Evolutionary conservation across 1,140 invertebrate species (phyloP).

Genomic region (Bombus polaris): DNA sequence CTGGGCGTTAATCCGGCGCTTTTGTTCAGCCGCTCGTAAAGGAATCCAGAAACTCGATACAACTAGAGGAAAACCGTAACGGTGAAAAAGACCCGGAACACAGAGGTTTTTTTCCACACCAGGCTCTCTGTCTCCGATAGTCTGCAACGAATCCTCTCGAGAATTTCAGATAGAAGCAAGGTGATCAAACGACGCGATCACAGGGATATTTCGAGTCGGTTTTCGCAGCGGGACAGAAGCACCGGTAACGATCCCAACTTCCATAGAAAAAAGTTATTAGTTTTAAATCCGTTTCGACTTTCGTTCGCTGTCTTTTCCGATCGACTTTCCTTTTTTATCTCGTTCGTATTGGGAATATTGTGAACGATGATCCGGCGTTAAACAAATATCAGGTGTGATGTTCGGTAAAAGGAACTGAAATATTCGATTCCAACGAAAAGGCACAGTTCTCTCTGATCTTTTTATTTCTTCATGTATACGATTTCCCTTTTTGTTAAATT

Average conservation of each 20-base stretch:
- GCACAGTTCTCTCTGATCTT: background rate
- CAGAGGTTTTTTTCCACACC: background rate
- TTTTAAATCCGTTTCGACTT: conserved; percentile 18
- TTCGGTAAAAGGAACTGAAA: background rate
- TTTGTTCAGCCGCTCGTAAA: conserved; percentile 1
- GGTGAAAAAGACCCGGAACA: conserved; percentile 1
- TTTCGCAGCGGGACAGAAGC: background rate
- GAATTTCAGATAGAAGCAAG: background rate
- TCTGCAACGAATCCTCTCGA: background rate
- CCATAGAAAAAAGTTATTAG: background rate
- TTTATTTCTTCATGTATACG: background rate
- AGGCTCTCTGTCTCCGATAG: too few relatives aligned
- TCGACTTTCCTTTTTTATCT: too few relatives aligned
- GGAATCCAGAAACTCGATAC: conserved; percentile 19
- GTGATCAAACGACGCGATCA: conserved; percentile 18
- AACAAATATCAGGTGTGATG: background rate
- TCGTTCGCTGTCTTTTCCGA: background rate
- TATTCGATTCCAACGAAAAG: background rate
- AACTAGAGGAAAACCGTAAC: background rate
- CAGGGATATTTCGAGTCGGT: conserved; percentile 7
- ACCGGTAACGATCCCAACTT: background rate
- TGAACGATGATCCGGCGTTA: background rate
- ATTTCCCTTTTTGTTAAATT: background rate
- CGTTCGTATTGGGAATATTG: background rate
- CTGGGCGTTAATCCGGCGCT: background rate